Percentiles rank a stretch among this genome's conserved stretches.
Evolutionary conservation across 2,888 invertebrate species (phyloP).

Genomic region (Heliothis peltigera): DNA sequence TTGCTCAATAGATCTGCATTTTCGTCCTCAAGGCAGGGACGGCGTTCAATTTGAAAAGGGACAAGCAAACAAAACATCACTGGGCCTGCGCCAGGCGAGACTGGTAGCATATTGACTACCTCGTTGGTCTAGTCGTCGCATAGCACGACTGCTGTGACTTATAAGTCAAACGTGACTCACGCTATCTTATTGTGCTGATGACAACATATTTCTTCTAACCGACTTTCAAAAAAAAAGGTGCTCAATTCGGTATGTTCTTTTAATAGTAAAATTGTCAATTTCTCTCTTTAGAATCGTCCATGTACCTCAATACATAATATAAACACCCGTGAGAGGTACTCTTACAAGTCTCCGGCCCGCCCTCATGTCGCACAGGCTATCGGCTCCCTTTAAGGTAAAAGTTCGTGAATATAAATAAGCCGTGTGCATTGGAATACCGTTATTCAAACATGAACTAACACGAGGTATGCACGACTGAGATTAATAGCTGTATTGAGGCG

Average conservation of each 20-base stretch:
- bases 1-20: slow-evolving; percentile 51
- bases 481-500: slow-evolving; percentile 45
- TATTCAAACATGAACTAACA: slow-evolving; percentile 64
- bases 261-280: no score
- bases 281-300: no score
- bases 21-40: slow-evolving; percentile 48
- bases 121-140: no score
- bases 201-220: no score
- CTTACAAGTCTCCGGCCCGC: neutral
- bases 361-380: slow-evolving; percentile 23
- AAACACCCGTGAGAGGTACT: slow-evolving; percentile 32
- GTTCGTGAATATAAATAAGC: slow-evolving; percentile 56
- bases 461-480: slow-evolving; percentile 62
- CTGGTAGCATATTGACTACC: no score
- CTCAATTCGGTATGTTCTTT: no score
- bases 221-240: no score
- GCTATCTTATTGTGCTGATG: no score
- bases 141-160: no score
- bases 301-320: slow-evolving; percentile 7
- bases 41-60: slow-evolving; percentile 11
- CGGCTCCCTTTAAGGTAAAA: slow-evolving; percentile 45
- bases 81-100: no score
- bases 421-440: slow-evolving; percentile 53
- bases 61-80: no score
- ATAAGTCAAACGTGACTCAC: no score